Evolutionary conservation across 2,797 vertebrate species (phyloP).

Genomic region (Lagorchestes hirsutus): DNA sequence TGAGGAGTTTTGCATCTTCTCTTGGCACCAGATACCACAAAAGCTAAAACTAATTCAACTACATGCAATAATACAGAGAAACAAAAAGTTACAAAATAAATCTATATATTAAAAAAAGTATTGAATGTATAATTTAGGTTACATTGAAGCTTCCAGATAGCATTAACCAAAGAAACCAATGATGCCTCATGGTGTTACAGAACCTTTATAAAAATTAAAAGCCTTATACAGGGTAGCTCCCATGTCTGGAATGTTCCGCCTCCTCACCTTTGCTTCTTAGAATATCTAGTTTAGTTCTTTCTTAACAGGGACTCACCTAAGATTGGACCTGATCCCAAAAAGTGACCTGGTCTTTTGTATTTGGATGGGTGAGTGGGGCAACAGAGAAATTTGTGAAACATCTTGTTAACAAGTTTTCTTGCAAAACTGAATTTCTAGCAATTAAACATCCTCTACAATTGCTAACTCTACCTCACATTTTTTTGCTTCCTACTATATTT

Average conservation of each 20-base stretch:
- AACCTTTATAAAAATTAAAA: not conserved
- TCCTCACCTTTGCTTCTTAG: not conserved
- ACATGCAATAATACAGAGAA: not conserved
- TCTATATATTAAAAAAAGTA: no score
- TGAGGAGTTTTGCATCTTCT: not conserved
- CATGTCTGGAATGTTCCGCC: not conserved
- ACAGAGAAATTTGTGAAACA: not conserved
- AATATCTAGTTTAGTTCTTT: not conserved
- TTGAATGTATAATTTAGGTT: not conserved
- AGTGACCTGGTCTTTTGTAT: not conserved
- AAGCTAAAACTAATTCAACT: not conserved
- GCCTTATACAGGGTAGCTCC: not conserved
- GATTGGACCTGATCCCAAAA: not conserved
- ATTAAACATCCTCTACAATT: not conserved
- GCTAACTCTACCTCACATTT: not conserved
- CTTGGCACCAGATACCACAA: not conserved
- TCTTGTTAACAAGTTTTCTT: not conserved
- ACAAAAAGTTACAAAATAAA: not conserved
- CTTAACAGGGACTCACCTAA: not conserved
- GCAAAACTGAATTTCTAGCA: not conserved
- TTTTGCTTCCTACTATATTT: not conserved
- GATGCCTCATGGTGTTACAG: not conserved
- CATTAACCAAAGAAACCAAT: not conserved
- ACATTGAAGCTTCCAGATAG: not conserved
- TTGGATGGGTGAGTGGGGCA: not conserved